phyloP scores from a whole-genome alignment of 2,113 vertebrate genomes.

The Pseudois nayaur region DNA sequence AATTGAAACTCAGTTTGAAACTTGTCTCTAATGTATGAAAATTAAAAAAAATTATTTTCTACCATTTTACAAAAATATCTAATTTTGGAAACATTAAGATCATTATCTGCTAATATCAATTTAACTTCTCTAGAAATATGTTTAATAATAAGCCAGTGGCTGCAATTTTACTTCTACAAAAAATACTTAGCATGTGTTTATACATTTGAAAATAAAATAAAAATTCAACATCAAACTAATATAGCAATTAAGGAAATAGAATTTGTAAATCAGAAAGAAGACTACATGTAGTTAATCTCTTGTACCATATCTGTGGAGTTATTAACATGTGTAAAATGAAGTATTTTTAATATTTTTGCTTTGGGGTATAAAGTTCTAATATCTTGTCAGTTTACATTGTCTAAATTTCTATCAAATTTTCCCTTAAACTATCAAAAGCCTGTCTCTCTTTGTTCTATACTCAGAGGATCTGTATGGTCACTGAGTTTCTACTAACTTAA shows the following conservation, averaged over 20 bases:
- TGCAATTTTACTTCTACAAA: background rate
- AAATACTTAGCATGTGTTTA: background rate
- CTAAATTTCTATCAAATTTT: background rate
- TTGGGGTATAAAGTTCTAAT: background rate
- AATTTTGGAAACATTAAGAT: background rate
- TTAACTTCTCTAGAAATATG: background rate
- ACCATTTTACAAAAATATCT: background rate
- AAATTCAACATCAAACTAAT: background rate
- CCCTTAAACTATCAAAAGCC: background rate
- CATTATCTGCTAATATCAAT: background rate
- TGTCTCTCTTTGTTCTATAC: background rate
- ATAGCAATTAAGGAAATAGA: background rate
- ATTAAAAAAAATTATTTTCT: background rate
- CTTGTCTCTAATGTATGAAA: background rate
- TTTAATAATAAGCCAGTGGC: background rate
- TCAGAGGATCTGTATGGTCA: background rate
- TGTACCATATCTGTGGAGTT: background rate
- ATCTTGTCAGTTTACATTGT: background rate
- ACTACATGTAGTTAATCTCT: background rate
- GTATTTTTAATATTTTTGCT: background rate
- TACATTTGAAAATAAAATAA: background rate
- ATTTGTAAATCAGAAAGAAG: background rate
- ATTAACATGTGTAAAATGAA: background rate
- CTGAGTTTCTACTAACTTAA: background rate
- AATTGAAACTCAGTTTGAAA: background rate